Evolutionary conservation across 2,113 vertebrate species (phyloP), one percentile per base, ranked within the genome.

Genomic region (Apteryx mantelli): DNA sequence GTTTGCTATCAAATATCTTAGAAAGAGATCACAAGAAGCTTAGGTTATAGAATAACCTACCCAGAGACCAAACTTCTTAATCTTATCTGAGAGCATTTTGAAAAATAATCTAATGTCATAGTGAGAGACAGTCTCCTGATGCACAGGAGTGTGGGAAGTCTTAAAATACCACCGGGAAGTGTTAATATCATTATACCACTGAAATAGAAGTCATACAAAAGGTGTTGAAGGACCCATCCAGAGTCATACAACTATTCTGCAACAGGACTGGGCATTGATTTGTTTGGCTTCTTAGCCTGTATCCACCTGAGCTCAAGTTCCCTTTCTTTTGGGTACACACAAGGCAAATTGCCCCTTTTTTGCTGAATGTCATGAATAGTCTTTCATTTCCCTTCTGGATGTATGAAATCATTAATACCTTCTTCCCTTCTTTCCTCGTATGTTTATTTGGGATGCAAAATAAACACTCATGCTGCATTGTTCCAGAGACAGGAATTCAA

Each of bases 401-500:
- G 7, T 5, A 6, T 17, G 65, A 76, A 73, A n/a, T 68, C 4
- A 48, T 53, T 91, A 53, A 17, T 36, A 16, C 12, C 14, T 65
- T 86, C 52, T 86, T 78, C 9, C 55, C 38, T 64, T 18, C 26
- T 81, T 50, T 66, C 34, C 14, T 70, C 18, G 19, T 7, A 3
- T 8, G 28, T 55, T 55, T 19, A 11, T 56, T 52, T 1, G 7
- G 19, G 3, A 13, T 30, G 40, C 50, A 10, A 82, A 55, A 69
- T 6, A n/a, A 26, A 26, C 22, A 4, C 9, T 13, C 13, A 9
- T 1, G 1, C 75, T 8, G 10, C 36, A 5, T 1, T n/a, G 50
- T 42, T 42, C 30, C 16, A 42, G 17, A 32, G 22, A 66, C 36
- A 81, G 21, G 32, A 66, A 40, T 81, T 66, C 22, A 55, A 53